These are phyloP conservation scores for Microctonus hyperodae DNA, from an alignment of 2,888 invertebrate genomes.

Conservation along the genomic window DNA sequence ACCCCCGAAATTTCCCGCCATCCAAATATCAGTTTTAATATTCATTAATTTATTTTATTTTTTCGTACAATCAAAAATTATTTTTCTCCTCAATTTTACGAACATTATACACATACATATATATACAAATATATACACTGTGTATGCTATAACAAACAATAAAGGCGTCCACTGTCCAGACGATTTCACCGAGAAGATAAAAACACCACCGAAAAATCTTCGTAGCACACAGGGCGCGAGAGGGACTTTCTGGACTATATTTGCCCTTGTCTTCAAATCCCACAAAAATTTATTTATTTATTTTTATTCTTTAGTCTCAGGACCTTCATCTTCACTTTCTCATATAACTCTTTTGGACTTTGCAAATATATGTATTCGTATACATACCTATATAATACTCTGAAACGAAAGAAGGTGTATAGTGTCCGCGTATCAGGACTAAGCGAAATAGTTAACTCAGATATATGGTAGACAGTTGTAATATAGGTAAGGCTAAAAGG, in stretches of 20 bases:
- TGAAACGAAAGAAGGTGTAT: background rate
- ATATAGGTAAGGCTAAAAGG: constrained; percentile 49
- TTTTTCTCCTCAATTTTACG: no score
- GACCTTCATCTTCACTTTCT: background rate
- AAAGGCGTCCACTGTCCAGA: constrained; percentile 13
- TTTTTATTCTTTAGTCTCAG: background rate
- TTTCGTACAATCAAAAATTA: no score
- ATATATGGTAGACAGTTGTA: constrained; percentile 57
- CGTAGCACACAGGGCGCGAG: background rate
- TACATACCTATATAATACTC: constrained; percentile 1
- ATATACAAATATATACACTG: no score
- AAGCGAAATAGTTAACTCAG: constrained; percentile 56
- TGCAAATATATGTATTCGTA: background rate
- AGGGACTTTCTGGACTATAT: constrained; percentile 1
- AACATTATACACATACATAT: no score
- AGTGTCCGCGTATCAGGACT: constrained; percentile 11
- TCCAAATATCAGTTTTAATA: no score
- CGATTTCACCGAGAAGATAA: constrained; percentile 30
- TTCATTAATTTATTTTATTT: no score
- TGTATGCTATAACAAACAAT: no score
- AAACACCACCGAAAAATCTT: constrained; percentile 12
- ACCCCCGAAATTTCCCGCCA: constrained; percentile 4
- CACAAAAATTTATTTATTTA: background rate
- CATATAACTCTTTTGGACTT: background rate
- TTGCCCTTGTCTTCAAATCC: background rate